Evolutionary conservation across 2,888 invertebrate genomes (phyloP).

Genomic region (Dichetophora obliterata): DNA sequence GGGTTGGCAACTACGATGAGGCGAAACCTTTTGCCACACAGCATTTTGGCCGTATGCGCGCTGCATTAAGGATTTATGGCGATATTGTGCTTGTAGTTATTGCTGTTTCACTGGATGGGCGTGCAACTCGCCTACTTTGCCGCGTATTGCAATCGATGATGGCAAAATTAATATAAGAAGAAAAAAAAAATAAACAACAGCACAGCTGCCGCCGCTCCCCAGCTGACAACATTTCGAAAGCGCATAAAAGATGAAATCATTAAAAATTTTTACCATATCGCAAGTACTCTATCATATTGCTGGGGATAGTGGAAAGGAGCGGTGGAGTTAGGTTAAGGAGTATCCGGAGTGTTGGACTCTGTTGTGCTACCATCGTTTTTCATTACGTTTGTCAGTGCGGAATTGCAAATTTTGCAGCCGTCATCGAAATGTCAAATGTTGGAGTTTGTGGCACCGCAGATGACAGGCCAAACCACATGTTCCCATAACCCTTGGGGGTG

Average conservation of each 20-base stretch:
- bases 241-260: constrained; percentile 66
- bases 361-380: constrained; percentile 16
- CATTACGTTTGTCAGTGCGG: constrained; percentile 14
- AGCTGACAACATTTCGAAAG: constrained; percentile 56
- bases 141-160: constrained; percentile 30
- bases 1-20: constrained; percentile 48
- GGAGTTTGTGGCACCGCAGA: not conserved
- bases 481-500: too few relatives aligned
- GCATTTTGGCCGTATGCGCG: constrained; percentile 16
- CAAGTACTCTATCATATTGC: not conserved
- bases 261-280: constrained; percentile 50
- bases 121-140: constrained; percentile 42
- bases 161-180: constrained; percentile 10
- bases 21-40: constrained; percentile 45
- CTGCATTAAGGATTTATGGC: constrained; percentile 31
- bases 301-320: not conserved
- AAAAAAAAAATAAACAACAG: constrained; percentile 29
- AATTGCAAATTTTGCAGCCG: constrained; percentile 32
- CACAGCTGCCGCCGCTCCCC: constrained; percentile 48
- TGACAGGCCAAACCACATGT: too few relatives aligned
- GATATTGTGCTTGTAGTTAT: constrained; percentile 5
- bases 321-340: not conserved
- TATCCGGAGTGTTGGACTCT: not conserved
- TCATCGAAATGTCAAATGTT: constrained; percentile 43
- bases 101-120: not conserved